phyloP scores from a whole-genome alignment of 2,888 invertebrate genomes.

The Strigamia transsilvanica region DNA sequence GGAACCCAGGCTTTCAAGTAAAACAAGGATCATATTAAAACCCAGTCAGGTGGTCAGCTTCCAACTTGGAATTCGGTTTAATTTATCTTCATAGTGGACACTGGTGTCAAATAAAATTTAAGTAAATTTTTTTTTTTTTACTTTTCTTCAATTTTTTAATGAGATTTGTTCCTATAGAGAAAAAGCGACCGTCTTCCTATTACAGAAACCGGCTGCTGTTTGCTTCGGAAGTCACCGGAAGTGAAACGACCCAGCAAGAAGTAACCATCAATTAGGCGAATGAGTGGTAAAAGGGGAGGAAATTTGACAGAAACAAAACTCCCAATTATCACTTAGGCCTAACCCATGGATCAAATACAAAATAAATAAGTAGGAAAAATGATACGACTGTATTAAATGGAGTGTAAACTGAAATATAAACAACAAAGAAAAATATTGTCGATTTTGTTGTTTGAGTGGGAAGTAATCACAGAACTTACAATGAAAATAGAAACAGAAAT shows the following conservation, averaged over 20 bases:
- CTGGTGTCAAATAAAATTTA: background rate
- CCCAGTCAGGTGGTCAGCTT: background rate
- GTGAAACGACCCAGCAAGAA: conserved; percentile 19
- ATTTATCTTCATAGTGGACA: background rate
- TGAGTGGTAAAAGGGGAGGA: conserved; percentile 24
- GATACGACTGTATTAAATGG: background rate
- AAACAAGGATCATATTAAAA: no score
- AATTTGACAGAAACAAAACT: conserved; percentile 31
- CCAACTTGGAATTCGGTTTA: background rate
- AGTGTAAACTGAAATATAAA: background rate
- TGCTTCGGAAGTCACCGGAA: conserved; percentile 31
- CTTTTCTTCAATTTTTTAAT: background rate
- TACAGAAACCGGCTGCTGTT: conserved; percentile 22
- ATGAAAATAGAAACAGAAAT: no score
- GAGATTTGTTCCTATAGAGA: background rate
- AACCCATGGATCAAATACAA: conserved; percentile 36
- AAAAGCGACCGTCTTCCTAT: background rate
- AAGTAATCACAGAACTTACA: no score
- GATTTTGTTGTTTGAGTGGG: no score
- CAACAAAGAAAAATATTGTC: no score
- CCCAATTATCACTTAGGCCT: conserved; percentile 48
- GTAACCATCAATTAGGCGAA: conserved; percentile 45
- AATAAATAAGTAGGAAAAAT: conserved; percentile 43
- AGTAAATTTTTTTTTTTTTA: background rate
- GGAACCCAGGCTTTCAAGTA: no score